Base-by-base conservation (phyloP, 2,797 vertebrate genomes). In the Sebastes taczanowskii region DNA sequence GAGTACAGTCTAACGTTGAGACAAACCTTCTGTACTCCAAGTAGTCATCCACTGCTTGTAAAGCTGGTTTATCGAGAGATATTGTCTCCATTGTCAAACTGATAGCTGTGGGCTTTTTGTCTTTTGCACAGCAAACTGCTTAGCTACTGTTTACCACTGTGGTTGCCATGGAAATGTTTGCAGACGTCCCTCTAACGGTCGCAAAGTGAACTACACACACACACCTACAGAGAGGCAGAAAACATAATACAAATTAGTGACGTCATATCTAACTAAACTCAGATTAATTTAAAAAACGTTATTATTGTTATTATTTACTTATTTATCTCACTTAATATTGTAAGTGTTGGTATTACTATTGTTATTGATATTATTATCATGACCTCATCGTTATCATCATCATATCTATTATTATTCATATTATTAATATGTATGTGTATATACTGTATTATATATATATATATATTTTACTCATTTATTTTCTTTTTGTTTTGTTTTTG, bases 1-100 rank as follows among this genome's bases (percentile, higher is more conserved):
- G 66, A 16, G 4, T 42, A 46, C 9, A 27, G n/a, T 81, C 11
- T 7, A 32, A 61, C 4, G 5, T 29, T 58, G 9, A 71, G 18
- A 86, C 92, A 80, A 84, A 96, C 95, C 95, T 93, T 82, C 42
- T 94, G 86, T 96, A 96, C 84, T 95, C 91, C 67, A 90, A 85
- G 88, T 95, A 96, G 23, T 94, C 92, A 56, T 96, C 94, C 38
- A 95, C 88, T 56, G 94, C 90, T 62, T 83, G 65, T 49, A 84
- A 49, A 68, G 91, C 84, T 9, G 88, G 82, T 46, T 82, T 74
- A 62, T 88, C 78, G 0, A 92, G 42, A 10, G 2, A 3, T 66
- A 88, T 69, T 22, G 18, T 78, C 18, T 94, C 91, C 94, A 96
- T 96, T 78, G n/a, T 59, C 13, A 30, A 11, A 49, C 1, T n/a